Percentiles rank a stretch among this genome's conserved stretches.
Conservation (phyloP, 2,797 vertebrate genomes). For the Anas acuta region DNA sequence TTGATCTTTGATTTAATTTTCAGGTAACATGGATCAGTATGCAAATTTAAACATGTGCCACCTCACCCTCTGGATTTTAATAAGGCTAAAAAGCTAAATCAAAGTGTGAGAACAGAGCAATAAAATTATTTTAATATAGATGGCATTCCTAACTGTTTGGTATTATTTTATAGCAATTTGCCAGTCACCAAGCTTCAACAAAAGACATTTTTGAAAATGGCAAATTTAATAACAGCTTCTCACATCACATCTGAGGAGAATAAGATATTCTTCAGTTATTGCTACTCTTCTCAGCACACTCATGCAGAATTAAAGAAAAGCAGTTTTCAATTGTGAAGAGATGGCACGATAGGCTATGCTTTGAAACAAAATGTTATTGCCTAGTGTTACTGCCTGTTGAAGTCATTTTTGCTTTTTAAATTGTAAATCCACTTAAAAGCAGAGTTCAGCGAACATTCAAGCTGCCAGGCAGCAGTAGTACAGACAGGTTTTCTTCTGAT, state of each 20-base stretch:
- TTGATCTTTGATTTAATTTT: neutral
- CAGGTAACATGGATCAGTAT: neutral
- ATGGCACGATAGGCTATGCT: neutral
- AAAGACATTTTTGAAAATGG: slow-evolving; percentile 28
- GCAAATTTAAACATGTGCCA: neutral
- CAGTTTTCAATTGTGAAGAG: neutral
- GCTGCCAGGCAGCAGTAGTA: neutral
- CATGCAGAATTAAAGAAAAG: slow-evolving; percentile 9
- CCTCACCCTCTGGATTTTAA: neutral
- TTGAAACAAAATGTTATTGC: neutral
- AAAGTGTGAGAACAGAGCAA: neutral
- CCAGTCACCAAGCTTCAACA: neutral
- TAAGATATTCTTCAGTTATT: neutral
- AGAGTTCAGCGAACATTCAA: neutral
- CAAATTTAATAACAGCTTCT: slow-evolving; percentile 3
- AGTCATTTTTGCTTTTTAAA: slow-evolving; percentile 5
- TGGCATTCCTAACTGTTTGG: slow-evolving; percentile 6
- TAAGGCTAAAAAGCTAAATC: neutral
- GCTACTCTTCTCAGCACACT: neutral
- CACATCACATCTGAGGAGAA: neutral
- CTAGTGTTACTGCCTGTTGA: neutral
- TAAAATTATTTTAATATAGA: slow-evolving; percentile 20
- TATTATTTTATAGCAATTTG: slow-evolving; percentile 5
- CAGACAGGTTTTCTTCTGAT: neutral
- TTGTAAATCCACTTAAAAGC: neutral